Evolutionary conservation across 2,797 vertebrate species (phyloP).

Genomic region (Smutsia gigantea): DNA sequence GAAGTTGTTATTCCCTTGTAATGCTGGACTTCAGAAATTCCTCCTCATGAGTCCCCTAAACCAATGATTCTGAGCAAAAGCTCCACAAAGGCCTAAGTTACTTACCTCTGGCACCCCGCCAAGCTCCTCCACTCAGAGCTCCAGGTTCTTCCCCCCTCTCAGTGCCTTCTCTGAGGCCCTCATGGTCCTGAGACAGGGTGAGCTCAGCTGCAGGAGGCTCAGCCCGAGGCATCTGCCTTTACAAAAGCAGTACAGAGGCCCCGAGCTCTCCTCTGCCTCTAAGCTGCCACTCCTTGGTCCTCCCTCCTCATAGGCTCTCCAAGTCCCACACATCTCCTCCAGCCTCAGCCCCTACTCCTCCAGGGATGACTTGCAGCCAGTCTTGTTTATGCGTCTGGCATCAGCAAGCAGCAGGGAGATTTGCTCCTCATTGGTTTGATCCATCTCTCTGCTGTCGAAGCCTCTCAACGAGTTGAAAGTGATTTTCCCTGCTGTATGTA

Average conservation of each 20-base stretch:
- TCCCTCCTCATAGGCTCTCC: not conserved
- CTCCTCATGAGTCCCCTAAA: not conserved
- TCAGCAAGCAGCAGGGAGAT: slow-evolving; percentile 64
- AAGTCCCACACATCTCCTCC: too few species aligned
- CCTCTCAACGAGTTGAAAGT: slow-evolving; percentile 83
- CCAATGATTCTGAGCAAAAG: not conserved
- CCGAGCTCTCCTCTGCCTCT: accelerated
- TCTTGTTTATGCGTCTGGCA: slow-evolving; percentile 60
- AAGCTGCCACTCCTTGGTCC: not conserved
- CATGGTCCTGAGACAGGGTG: not conserved
- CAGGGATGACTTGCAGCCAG: not conserved
- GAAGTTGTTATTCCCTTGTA: not conserved
- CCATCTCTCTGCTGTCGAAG: slow-evolving; percentile 83
- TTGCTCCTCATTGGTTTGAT: slow-evolving; percentile 82
- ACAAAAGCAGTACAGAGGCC: not conserved
- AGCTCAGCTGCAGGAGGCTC: not conserved
- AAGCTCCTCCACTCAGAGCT: not conserved
- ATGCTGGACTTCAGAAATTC: not conserved
- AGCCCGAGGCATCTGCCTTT: not conserved
- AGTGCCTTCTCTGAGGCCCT: not conserved
- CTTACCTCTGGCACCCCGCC: not conserved
- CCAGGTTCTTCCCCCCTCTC: not conserved
- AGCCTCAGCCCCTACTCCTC: not conserved
- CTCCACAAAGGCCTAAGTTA: not conserved
- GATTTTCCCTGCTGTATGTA: slow-evolving; percentile 78